phyloP scores from a whole-genome alignment of 2,797 vertebrate species.

The Zalophus californianus region DNA sequence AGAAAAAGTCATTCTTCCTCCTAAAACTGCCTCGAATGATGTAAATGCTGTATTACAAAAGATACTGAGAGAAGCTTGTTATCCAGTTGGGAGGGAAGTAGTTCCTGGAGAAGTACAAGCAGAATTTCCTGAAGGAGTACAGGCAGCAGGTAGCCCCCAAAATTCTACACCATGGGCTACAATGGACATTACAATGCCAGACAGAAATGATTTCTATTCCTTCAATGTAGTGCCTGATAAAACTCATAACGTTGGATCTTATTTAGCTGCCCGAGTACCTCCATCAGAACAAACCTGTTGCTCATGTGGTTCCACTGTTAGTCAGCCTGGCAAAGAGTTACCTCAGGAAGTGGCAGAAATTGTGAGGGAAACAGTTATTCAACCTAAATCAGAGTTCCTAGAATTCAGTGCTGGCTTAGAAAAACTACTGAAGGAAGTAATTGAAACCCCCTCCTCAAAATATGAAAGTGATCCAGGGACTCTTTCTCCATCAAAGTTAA shows the following conservation, averaged over 20 bases:
- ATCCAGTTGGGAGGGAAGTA: not conserved
- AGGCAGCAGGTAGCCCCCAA: not conserved
- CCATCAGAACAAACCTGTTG: not conserved
- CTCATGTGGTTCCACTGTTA: not conserved
- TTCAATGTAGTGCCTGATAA: not conserved
- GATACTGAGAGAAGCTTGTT: constrained; percentile 73
- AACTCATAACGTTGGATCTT: not conserved
- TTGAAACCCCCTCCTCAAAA: not conserved
- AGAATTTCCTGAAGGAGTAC: constrained; percentile 33
- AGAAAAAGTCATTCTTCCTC: constrained; percentile 77
- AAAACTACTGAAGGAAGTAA: constrained; percentile 71
- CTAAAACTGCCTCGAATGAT: constrained; percentile 56
- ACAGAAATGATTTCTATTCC: not conserved
- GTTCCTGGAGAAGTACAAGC: constrained; percentile 7
- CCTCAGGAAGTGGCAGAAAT: constrained; percentile 77
- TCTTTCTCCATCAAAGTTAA: not conserved
- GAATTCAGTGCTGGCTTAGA: constrained; percentile 66
- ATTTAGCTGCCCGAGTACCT: not conserved
- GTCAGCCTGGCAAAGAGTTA: not conserved
- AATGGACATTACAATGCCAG: not conserved
- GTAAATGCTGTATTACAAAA: constrained; percentile 76
- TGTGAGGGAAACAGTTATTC: constrained; percentile 62
- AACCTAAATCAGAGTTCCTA: constrained; percentile 45
- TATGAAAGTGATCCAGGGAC: not conserved
- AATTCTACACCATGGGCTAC: not conserved